phyloP scores from a whole-genome alignment of 2,113 vertebrate species.

The Hymenochirus boettgeri region DNA sequence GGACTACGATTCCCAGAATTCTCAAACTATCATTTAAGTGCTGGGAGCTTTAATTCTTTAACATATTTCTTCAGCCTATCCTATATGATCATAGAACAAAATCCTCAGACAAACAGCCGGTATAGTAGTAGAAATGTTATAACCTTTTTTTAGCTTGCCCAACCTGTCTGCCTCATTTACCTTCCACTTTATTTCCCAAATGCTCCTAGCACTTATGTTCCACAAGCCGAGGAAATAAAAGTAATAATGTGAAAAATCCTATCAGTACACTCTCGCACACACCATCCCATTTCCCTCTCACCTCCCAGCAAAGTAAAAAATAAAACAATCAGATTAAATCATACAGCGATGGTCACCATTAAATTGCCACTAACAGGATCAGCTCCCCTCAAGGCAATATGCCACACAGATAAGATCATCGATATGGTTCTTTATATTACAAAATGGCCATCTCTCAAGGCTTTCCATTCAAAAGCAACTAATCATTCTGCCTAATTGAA shows the following conservation, averaged over 20 bases:
- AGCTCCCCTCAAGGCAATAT: neutral
- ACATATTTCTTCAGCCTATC: no score
- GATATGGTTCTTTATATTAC: neutral
- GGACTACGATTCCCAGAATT: no score
- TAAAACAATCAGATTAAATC: conserved; percentile 28
- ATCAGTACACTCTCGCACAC: conserved; percentile 30
- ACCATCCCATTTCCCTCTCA: conserved; percentile 11
- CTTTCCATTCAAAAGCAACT: neutral
- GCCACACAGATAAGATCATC: neutral
- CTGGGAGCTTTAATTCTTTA: no score
- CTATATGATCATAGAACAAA: conserved; percentile 8
- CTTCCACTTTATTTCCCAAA: conserved; percentile 31
- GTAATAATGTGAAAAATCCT: conserved; percentile 34
- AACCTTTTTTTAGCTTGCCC: conserved; percentile 15
- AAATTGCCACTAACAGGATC: conserved; percentile 23
- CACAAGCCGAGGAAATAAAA: conserved; percentile 37
- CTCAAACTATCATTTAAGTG: no score
- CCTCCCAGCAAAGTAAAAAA: conserved; percentile 7
- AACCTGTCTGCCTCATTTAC: conserved; percentile 33
- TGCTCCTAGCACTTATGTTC: conserved; percentile 36
- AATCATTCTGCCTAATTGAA: neutral
- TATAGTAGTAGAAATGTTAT: conserved; percentile 18
- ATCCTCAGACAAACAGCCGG: conserved; percentile 19
- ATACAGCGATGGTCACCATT: neutral
- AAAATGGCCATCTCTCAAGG: neutral